Conservation (phyloP, 2,113 vertebrate species). For the Brachionichthys hirsutus region DNA sequence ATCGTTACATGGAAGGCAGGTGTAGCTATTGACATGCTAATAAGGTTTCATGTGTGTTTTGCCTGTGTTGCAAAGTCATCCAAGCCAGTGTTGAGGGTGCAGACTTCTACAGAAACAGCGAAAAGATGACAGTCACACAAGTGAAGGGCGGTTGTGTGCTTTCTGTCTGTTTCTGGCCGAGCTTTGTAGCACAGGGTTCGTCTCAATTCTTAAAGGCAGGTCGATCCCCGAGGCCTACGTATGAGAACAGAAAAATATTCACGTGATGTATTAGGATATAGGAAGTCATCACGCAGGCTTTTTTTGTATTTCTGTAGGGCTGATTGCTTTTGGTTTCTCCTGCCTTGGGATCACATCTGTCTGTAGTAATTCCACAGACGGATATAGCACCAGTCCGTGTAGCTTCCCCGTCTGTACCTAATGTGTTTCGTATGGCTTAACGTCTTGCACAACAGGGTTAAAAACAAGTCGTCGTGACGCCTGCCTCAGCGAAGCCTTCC, state of each 20-base stretch:
- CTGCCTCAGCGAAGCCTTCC: constrained; percentile 47
- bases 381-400: not conserved
- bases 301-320: too few species aligned
- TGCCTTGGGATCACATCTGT: too few species aligned
- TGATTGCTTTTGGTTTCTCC: too few species aligned
- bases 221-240: too few species aligned
- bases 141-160: not conserved
- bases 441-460: constrained; percentile 69
- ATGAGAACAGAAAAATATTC: too few species aligned
- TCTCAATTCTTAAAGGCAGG: too few species aligned
- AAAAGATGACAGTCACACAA: too few species aligned
- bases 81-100: constrained; percentile 5
- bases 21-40: constrained; percentile 69
- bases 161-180: not conserved
- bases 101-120: too few species aligned
- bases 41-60: constrained; percentile 38
- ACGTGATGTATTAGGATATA: too few species aligned
- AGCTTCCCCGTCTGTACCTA: constrained; percentile 43
- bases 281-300: too few species aligned
- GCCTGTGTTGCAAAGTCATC: constrained; percentile 40
- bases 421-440: constrained; percentile 44
- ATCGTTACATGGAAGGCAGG: constrained; percentile 57
- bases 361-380: too few species aligned
- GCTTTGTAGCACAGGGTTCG: too few species aligned
- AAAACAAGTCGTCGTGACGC: constrained; percentile 74